Evolutionary conservation across 2,797 vertebrate species (phyloP), one percentile per base, ranked within the genome.

Genomic region (Lagocephalus sceleratus): DNA sequence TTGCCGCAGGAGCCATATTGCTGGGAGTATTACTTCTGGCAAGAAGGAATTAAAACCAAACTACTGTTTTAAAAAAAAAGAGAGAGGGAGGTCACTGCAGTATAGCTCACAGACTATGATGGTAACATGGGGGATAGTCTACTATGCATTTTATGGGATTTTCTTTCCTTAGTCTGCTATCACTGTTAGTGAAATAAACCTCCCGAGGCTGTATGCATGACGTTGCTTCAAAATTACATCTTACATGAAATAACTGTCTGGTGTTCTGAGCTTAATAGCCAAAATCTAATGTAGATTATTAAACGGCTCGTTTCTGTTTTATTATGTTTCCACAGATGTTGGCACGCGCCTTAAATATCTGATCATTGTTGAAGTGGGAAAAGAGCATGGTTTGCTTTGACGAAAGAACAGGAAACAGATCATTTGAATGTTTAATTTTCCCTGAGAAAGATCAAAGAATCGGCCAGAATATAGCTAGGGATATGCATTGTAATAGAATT

Each of bases 1-100:
- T 92, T 23, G 90, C 90, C 43, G 84, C 85, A 32, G 91, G 89
- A 58, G 91, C 91, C 68, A 82, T 92, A 61, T 78, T 92, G 76
- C 73, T 92, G 54, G 91, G 89, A 68, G 76, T 79, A 51, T 66
- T 92, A 71, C 71, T 92, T 77, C 65, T 92, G 74, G 88, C 87
- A 3, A 90, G 82, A 71, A 92, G 89, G 83, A 91, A 92, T 83
- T 92, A 88, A 89, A 81, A 75, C 44, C 60, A 62, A 54, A 73
- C 75, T 2, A 39, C 49, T 57, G 29, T 72, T 47, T 51, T 56
- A 63, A 78, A 75, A 62, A 68, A 63, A 57, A 50, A 67, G 52
- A 35, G 73, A 48, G 61, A 76, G 85, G 56, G 49, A 45, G 6
- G 21, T 64, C 32, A 49, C 55, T 84, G 20, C 55, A 62, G 62